Evolutionary conservation across 2,888 invertebrate genomes (phyloP), one percentile per base, ranked within the genome.

Genomic region (Himalopsyche tibetana): DNA sequence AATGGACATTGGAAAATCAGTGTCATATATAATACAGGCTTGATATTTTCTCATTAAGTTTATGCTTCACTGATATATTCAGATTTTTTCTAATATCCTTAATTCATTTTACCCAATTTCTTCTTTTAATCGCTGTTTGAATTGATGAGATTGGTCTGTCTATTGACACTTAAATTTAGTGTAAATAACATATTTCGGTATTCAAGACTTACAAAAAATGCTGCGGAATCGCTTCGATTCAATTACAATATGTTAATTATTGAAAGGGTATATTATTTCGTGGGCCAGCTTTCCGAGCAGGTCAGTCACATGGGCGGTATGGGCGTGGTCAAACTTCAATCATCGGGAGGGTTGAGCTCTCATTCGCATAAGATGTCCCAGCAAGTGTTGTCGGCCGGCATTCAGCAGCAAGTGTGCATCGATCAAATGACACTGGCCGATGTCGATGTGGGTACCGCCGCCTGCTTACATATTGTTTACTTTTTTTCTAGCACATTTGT

Each of bases 341-440:
- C 84, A 28, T 86, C 88, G 81, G 87, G 86, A 86, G 88, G 90
- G 83, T 88, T 89, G 86, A 91, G 89, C n/a, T 81, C 51, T 45
- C 81, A 80, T 15, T 82, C 79, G 55, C 84, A 87, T 56, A 87
- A 85, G 84, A 83, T 88, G 86, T 83, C 74, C 38, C 88, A 87
- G 83, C 87, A 86, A 82, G 83, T 85, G 84, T 28, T 84, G 45
- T n/a, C 87, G 42, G 83, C 84, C 2, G 88, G 88, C 69, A 86
- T 89, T 84, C 89, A 86, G 89, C 89, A 90, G 91, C 96, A 96
- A 94, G 95, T 96, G 93, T 96, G 96, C 96, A 95, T 96, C 92
- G 96, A 95, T 91, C 95, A 95, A 94, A 95, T 96, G 95, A 94
- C 95, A 90, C 95, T 94, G 90, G 93, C 94, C 88, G 96, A 96